These are phyloP conservation scores for Thaleichthys pacificus DNA, from an alignment of 2,797 vertebrate species.

Conservation along the genomic window DNA sequence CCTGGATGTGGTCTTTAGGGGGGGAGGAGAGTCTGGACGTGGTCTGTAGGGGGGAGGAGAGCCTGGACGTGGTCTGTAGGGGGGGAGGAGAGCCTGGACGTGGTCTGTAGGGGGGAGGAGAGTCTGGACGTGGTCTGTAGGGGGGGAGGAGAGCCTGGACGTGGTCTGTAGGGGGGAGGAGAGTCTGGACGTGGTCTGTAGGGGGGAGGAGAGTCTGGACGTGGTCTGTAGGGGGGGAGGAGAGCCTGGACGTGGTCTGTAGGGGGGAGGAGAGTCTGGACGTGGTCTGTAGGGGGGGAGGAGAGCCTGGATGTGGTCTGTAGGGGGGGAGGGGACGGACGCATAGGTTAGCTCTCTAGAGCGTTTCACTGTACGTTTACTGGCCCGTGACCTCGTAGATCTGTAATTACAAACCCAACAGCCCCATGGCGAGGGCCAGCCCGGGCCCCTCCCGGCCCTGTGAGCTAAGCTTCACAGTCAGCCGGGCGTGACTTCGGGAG, in stretches of 20 bases:
- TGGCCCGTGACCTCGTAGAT: constrained; percentile 63
- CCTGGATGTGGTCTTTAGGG: too few relatives aligned
- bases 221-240: too few relatives aligned
- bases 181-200: too few relatives aligned
- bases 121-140: too few relatives aligned
- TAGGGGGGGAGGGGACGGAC: constrained; percentile 7
- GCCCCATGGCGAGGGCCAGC: constrained; percentile 54
- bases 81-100: too few relatives aligned
- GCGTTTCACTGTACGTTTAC: constrained; percentile 69
- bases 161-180: too few relatives aligned
- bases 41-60: neutral
- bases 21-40: neutral
- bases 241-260: too few relatives aligned
- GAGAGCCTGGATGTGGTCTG: neutral
- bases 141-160: too few relatives aligned
- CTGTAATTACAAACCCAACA: constrained; percentile 75
- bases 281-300: too few relatives aligned
- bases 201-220: too few relatives aligned
- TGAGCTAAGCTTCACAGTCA: constrained; percentile 69
- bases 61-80: neutral
- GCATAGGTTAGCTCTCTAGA: constrained; percentile 57
- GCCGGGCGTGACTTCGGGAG: constrained; percentile 65
- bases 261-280: too few relatives aligned
- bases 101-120: too few relatives aligned
- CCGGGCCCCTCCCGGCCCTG: constrained; percentile 47